phyloP scores from a whole-genome alignment of 2,888 invertebrate species.

The Pecten maximus region DNA sequence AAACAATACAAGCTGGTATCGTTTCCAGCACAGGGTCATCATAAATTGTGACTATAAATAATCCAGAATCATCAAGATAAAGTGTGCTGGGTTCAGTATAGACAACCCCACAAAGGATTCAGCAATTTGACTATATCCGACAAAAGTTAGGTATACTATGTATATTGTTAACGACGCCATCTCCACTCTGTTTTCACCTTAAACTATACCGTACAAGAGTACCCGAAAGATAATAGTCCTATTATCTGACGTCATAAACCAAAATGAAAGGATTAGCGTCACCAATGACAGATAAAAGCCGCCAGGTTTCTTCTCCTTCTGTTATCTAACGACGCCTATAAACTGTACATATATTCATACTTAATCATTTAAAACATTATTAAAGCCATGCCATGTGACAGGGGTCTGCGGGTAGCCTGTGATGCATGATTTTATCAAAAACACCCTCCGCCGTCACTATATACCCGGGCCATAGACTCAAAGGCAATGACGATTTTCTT shows the following conservation, averaged over 20 bases:
- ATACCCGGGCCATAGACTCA: neutral
- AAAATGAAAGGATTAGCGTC: neutral
- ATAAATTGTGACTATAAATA: too few relatives aligned
- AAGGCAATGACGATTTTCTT: neutral
- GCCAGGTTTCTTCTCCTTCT: neutral
- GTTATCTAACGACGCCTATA: neutral
- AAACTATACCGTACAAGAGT: neutral
- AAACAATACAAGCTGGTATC: too few relatives aligned
- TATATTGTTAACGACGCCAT: neutral
- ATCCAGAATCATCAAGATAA: too few relatives aligned
- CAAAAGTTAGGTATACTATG: neutral
- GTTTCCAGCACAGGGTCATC: too few relatives aligned
- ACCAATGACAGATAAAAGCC: neutral
- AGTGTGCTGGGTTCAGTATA: too few relatives aligned
- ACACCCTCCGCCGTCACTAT: neutral
- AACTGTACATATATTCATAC: neutral
- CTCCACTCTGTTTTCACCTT: neutral
- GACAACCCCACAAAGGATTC: too few relatives aligned
- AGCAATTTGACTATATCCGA: too few relatives aligned
- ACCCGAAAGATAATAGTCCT: neutral
- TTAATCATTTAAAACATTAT: neutral
- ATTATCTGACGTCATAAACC: neutral
- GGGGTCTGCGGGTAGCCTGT: neutral
- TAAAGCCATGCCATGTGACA: neutral
- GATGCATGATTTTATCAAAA: neutral